Base-by-base conservation (phyloP, 35 echinoderm and acorn worm genomes). In the Nesometra sesokonis region DNA sequence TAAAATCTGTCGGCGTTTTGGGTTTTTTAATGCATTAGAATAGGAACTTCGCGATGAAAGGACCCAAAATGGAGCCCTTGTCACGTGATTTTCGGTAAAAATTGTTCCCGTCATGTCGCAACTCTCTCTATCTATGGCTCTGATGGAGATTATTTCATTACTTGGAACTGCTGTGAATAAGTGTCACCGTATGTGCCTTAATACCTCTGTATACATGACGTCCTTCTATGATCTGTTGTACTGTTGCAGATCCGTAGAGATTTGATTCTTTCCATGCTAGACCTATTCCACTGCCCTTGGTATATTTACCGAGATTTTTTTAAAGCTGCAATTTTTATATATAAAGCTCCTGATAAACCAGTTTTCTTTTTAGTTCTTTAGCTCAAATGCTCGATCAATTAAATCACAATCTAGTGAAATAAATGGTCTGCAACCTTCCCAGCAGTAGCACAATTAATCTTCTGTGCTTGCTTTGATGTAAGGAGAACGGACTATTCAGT, bases 261-360 rank as follows among this genome's bases (percentile, higher is more conserved):
- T 32, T 32, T 82, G 80, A 82, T 82, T 82, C 80, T 82, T 82
- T 32, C 80, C 80, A 82, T 35, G 80, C 29, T 82, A 82, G 33
- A 35, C 34, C 80, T 82, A 82, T 23, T 82, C 80, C 80, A 82
- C 80, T 82, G 8, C 80, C 80, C 34, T 82, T 32, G 21, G 35
- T 21, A 82, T 82, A 82, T 35, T 82, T 82, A 35, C 80, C 33
- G 19, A 82, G 35, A 82, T 15, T 15, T 34, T n/a, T 82, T 82
- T 82, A 21, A 82, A 35, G 35, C 31, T 35, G 32, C 80, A 15
- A 82, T 82, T 34, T 5, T 5, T 21, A 35, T 82, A 82, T 82
- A 32, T 35, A 82, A 35, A 35, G 80, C 80, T 35, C 80, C 80
- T 82, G 21, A 82, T 82, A 21, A 15, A 82, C 80, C 80, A 82